phyloP scores from a whole-genome alignment of 2,113 vertebrate species.

The Cochlearius cochlearius region DNA sequence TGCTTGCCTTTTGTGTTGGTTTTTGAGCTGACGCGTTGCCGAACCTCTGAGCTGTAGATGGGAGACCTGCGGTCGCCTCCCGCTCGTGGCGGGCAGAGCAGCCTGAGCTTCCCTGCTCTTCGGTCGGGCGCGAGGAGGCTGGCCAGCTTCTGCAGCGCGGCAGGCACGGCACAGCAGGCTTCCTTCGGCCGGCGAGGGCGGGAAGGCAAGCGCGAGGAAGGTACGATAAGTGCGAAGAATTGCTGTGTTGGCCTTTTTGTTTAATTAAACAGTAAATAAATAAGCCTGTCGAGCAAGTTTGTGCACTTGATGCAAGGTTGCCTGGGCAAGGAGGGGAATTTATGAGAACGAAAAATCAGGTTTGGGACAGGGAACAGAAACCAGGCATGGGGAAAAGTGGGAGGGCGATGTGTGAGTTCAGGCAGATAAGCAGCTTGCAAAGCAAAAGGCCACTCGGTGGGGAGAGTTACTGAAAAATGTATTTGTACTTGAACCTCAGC shows the following conservation, averaged over 20 bases:
- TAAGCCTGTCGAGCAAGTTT: neutral
- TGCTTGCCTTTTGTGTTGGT: neutral
- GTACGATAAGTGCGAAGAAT: neutral
- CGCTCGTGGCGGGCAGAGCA: neutral
- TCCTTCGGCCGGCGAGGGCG: neutral
- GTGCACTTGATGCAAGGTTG: neutral
- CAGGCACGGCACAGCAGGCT: accelerated
- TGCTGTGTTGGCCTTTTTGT: neutral
- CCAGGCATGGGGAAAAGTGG: accelerated
- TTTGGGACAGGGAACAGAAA: neutral
- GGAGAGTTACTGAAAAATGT: neutral
- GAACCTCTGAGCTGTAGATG: neutral
- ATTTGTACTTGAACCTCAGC: neutral
- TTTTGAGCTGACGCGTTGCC: accelerated
- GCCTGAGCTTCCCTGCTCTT: neutral
- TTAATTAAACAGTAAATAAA: neutral
- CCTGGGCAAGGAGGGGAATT: neutral
- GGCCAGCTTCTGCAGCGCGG: neutral
- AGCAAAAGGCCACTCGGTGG: neutral
- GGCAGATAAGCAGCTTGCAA: neutral
- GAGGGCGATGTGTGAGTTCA: neutral
- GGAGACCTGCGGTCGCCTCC: neutral
- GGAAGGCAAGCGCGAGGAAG: neutral
- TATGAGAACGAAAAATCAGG: neutral
- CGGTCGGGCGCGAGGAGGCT: accelerated